Percentiles rank a stretch among this genome's conserved stretches.
These are phyloP conservation scores for Synergus itoensis DNA, from an alignment of 2,888 invertebrate genomes.

Conservation along the genomic window DNA sequence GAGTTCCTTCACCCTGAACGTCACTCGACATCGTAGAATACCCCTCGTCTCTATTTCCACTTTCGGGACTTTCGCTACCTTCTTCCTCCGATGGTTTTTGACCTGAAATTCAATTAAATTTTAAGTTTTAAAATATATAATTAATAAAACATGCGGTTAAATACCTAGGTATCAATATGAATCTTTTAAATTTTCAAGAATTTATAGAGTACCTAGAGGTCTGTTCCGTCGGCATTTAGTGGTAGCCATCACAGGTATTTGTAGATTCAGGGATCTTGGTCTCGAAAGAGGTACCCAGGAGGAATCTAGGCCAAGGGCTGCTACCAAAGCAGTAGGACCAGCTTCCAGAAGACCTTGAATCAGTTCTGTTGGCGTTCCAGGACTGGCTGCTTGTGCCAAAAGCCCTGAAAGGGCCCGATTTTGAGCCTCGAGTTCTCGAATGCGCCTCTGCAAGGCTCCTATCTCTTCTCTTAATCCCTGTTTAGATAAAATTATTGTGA, in stretches of 20 bases:
- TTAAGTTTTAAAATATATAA: not conserved
- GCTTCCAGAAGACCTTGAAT: conserved; percentile 72
- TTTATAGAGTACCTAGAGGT: conserved; percentile 75
- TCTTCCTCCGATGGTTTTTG: conserved; percentile 83
- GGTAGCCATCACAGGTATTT: conserved; percentile 81
- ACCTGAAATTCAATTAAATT: conserved; percentile 66
- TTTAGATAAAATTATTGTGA: conserved; percentile 32
- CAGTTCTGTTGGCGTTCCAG: conserved; percentile 77
- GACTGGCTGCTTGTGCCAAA: conserved; percentile 82
- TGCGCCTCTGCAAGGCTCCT: conserved; percentile 85
- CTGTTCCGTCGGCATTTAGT: conserved; percentile 77
- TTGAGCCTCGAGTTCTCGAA: conserved; percentile 89
- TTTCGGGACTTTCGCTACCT: conserved; percentile 87
- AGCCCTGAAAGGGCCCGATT: conserved; percentile 86
- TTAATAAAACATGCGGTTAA: not conserved
- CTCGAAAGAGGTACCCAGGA: conserved; percentile 85
- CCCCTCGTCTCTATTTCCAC: conserved; percentile 89
- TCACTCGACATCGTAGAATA: conserved; percentile 92
- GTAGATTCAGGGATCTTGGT: conserved; percentile 85
- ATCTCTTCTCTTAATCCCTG: conserved; percentile 90
- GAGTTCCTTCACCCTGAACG: conserved; percentile 85
- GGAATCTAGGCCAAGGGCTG: conserved; percentile 83
- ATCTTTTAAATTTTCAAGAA: too few species aligned
- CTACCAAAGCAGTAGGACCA: conserved; percentile 72
- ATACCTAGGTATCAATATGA: not conserved